phyloP scores from a whole-genome alignment of 2,888 invertebrate species.

The Blomia tropicalis region DNA sequence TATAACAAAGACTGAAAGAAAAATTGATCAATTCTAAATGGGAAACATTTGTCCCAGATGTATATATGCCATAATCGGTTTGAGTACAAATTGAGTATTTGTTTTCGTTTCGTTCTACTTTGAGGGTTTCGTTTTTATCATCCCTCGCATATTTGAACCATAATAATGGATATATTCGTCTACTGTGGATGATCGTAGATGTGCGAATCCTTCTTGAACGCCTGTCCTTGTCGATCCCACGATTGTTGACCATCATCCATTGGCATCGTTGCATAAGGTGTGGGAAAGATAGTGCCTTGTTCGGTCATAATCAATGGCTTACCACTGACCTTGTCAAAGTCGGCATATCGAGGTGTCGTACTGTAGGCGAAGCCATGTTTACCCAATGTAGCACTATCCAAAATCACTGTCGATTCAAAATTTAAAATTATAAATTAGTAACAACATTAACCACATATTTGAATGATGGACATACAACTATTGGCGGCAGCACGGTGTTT shows the following conservation, averaged over 20 bases:
- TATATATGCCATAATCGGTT: no score
- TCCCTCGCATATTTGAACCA: no score
- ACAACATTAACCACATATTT: neutral
- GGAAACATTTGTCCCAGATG: no score
- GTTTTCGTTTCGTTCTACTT: no score
- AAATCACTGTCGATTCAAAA: neutral
- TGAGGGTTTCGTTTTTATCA: no score
- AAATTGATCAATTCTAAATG: no score
- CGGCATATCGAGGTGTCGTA: conserved; percentile 28
- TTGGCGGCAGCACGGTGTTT: conserved; percentile 1
- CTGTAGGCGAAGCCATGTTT: conserved; percentile 26
- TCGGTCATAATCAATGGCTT: conserved; percentile 21
- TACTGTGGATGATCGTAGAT: conserved; percentile 24
- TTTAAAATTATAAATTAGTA: no score
- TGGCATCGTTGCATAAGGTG: conserved; percentile 23
- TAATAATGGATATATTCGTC: neutral
- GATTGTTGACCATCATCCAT: conserved; percentile 14
- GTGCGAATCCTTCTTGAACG: conserved; percentile 18
- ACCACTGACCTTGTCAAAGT: conserved; percentile 28
- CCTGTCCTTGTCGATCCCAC: conserved; percentile 16
- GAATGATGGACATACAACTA: neutral
- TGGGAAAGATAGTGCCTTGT: conserved; percentile 14
- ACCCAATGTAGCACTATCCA: conserved; percentile 19
- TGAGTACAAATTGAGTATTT: no score
- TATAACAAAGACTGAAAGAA: no score